Base-by-base conservation (phyloP, 2,888 invertebrate genomes). In the Tenthredo livida region DNA sequence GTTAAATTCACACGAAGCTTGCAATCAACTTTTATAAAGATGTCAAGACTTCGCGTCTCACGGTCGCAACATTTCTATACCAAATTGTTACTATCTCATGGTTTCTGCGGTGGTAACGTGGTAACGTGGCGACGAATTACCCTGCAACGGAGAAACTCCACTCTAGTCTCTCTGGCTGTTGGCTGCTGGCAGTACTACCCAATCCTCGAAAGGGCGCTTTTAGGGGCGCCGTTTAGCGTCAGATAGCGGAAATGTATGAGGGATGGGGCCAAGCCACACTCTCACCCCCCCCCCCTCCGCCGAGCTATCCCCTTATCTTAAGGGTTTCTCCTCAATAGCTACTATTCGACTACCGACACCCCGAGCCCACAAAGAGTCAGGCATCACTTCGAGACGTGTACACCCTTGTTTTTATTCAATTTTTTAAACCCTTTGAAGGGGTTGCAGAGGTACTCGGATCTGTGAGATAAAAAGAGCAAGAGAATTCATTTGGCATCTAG, bases 211-310 rank as follows among this genome's bases (percentile, higher is more conserved):
- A 54, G 80, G 80, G 80, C 70, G 83, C 29, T 83, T 67, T 70
- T 65, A 67, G 83, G 83, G 89, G 88, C 89, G 91, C 90, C 92
- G 92, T 93, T 93, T 93, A 93, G 92, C 93, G 92, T 93, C 91
- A 93, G 93, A 93, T 93, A 93, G 93, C 91, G 92, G 90, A 92
- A 92, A 92, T 92, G 92, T 92, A 92, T 92, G 92, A 92, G 92
- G 89, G 90, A 92, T 91, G 89, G 91, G 90, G 91, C 88, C 88
- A 91, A 90, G 90, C 89, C 89, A 89, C 89, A 43, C 61, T 61
- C 47, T 70, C 47, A 21, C 43, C 43, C 83, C 37, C 70, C 70
- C 2, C 33, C 37, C 50, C 83, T 50, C 70, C 2, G 3, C 37
- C 50, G 67, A 50, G 29, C 33, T 25, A 21, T 61, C 43, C 70